A percentile compares a stretch with the other conserved stretches of the same genome.
phyloP scores from a whole-genome alignment of 2,888 invertebrate genomes.

The Chrysolina americana region DNA sequence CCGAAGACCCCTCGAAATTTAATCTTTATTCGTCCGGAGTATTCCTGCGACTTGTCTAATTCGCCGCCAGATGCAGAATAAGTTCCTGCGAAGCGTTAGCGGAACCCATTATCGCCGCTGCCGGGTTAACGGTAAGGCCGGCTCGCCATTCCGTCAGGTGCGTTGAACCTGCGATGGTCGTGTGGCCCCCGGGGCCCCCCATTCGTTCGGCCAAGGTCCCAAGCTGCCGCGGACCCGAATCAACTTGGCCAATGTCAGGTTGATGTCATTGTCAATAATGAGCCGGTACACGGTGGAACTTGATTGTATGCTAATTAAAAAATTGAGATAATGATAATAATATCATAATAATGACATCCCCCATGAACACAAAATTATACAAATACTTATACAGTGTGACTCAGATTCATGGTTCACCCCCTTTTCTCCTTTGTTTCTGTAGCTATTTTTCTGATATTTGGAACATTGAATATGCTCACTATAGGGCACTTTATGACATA shows the following conservation, averaged over 20 bases:
- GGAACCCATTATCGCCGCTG: slow-evolving; percentile 66
- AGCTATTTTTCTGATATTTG: no score
- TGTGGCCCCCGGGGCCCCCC: slow-evolving; percentile 50
- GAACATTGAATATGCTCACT: no score
- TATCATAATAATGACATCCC: no score
- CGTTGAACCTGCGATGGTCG: slow-evolving; percentile 66
- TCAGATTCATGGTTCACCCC: no score
- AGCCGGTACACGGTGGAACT: slow-evolving; percentile 19
- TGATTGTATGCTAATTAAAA: neutral
- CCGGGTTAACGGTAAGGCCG: slow-evolving; percentile 65
- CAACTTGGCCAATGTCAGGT: slow-evolving; percentile 45
- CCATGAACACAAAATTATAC: no score
- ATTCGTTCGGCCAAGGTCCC: slow-evolving; percentile 50
- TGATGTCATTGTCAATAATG: slow-evolving; percentile 25
- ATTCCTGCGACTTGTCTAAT: slow-evolving; percentile 8
- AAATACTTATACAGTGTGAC: no score
- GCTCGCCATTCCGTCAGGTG: slow-evolving; percentile 70
- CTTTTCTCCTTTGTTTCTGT: no score
- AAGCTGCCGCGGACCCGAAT: slow-evolving; percentile 33
- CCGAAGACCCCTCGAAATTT: neutral
- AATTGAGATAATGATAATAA: neutral
- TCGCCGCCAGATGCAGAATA: slow-evolving; percentile 22
- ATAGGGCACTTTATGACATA: no score
- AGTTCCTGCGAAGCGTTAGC: slow-evolving; percentile 60
- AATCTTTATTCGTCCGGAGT: neutral